Base-by-base conservation (phyloP, 2,888 invertebrate genomes). In the Agrenia bidenticulata region DNA sequence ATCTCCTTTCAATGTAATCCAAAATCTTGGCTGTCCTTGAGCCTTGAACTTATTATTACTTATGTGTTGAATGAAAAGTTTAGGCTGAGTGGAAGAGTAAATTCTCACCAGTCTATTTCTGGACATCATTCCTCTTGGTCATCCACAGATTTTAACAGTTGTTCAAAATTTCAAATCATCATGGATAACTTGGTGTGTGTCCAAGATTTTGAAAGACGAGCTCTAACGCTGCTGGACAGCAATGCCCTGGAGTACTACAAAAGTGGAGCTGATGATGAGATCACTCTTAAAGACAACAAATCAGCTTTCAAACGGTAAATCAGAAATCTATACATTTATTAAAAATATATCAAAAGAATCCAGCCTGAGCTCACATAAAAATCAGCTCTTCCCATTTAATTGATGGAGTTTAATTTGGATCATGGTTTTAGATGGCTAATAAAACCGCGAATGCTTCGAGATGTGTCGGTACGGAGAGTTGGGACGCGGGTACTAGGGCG, bases 231-330 rank as follows among this genome's bases (percentile, higher is more conserved):
- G 41, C 80, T 94, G 61, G 87, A 90, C 1, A 87, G 85, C 78
- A 81, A 82, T 71, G 86, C 88, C 2, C 82, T 88, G 59, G 94
- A 92, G 80, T 96, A 95, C 79, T 96, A 93, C 79, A 85, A 84
- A 77, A 89, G 90, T 79, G 94, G 94, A 0, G 92, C 94, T 0
- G 91, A 92, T 1, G 87, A 89, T 27, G 88, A 94, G 79, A 82
- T 84, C 67, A 89, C 91, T 1, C 81, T 94, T 61, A 79, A 78
- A 13, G 87, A 89, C 76, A 94, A 94, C 77, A 85, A 83, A 77
- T 81, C 83, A 45, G 90, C 93, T 1, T 94, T 90, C 78, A 85
- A 84, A 77, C 88, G 86, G 92, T 90, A 81, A 77, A 32, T 23
- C 11, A 39, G 39, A 39, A 13, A 39, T 11, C 13, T n/a, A n/a